A percentile compares a stretch with the other conserved stretches of the same genome.
These are phyloP conservation scores for Gryllus longicercus DNA, from an alignment of 2,888 invertebrate genomes.

Conservation along the genomic window DNA sequence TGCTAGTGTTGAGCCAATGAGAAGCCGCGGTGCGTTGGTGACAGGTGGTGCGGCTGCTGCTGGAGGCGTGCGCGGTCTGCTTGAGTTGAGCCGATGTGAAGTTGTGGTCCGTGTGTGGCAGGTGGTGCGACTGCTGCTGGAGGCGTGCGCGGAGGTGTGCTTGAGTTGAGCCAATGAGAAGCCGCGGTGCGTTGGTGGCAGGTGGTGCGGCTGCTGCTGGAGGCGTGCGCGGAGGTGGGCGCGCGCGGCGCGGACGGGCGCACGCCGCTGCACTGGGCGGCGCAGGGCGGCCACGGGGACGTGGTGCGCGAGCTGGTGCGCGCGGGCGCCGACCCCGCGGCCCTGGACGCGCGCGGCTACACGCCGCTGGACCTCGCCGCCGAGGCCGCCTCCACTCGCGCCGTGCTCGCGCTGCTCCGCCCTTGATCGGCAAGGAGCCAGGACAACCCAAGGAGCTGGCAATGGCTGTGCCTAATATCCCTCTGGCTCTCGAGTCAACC, in stretches of 20 bases:
- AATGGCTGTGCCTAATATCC: no score
- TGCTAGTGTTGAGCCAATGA: neutral
- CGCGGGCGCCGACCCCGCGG: neutral
- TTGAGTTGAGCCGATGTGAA: neutral
- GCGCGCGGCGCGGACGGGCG: neutral
- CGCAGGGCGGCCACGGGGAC: neutral
- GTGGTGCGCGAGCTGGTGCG: neutral
- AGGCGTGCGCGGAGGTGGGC: conserved; percentile 5
- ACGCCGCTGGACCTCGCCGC: conserved; percentile 45
- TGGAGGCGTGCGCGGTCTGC: neutral
- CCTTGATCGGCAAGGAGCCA: neutral
- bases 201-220: neutral
- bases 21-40: neutral
- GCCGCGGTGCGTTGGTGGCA: neutral
- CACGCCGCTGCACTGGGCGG: conserved; percentile 20
- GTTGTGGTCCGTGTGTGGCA: neutral
- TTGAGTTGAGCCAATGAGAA: neutral
- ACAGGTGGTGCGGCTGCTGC: neutral
- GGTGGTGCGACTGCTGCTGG: neutral
- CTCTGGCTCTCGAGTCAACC: no score
- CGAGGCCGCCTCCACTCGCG: neutral
- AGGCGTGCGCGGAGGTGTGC: neutral
- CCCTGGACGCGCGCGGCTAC: conserved; percentile 54
- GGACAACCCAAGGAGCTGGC: no score
- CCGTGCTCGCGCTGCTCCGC: neutral